Evolutionary conservation across 2,888 invertebrate genomes (phyloP).

Genomic region (Lochmaea crataegi): DNA sequence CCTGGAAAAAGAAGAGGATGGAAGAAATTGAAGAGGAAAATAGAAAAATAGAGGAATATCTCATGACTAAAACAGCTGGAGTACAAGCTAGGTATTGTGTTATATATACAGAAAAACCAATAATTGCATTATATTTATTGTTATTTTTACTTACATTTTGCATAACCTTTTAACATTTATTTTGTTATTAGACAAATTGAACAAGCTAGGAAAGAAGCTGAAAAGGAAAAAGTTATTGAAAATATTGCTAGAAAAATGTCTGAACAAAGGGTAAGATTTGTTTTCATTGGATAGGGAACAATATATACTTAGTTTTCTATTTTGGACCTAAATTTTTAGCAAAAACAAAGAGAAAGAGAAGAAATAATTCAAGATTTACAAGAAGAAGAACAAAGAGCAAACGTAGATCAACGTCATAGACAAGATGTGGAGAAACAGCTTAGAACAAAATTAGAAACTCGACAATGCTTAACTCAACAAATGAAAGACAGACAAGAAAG

Average conservation of each 20-base stretch:
- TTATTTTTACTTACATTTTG: no score
- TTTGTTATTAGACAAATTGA: conserved; percentile 48
- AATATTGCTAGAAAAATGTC: conserved; percentile 58
- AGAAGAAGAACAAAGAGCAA: conserved; percentile 68
- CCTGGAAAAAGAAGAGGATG: conserved; percentile 67
- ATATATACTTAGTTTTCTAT: conserved; percentile 21
- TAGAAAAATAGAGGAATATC: conserved; percentile 60
- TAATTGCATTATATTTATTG: neutral
- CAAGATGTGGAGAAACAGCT: conserved; percentile 63
- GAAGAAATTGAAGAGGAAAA: conserved; percentile 66
- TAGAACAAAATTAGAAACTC: conserved; percentile 59
- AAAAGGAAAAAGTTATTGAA: conserved; percentile 56
- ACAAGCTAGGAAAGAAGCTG: conserved; percentile 54
- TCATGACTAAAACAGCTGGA: conserved; percentile 62
- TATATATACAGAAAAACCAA: neutral
- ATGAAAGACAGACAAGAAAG: conserved; percentile 57
- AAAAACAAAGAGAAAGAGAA: conserved; percentile 61
- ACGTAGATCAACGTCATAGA: conserved; percentile 63
- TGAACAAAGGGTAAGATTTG: conserved; percentile 56
- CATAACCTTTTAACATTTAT: neutral
- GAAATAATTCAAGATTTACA: conserved; percentile 66
- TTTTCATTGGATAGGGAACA: neutral
- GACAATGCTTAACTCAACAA: conserved; percentile 58
- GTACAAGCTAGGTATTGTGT: conserved; percentile 49
- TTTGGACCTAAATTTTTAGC: conserved; percentile 43